These are phyloP conservation scores for Zaprionus capensis DNA, from an alignment of 1,140 invertebrate genomes.

Conservation along the genomic window DNA sequence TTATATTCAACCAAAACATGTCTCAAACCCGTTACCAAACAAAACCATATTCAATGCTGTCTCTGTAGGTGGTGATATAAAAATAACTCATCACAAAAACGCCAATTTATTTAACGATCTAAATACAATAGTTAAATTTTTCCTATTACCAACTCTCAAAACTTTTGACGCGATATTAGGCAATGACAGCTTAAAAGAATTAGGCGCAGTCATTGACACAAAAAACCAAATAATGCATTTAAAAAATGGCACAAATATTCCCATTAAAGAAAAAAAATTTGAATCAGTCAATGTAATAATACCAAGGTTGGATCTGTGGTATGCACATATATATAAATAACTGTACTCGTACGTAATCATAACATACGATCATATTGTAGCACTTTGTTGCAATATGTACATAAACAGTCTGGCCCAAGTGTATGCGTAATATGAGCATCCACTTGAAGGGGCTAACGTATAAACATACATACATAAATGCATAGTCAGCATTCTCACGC, in stretches of 20 bases:
- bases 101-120: conserved; percentile 37
- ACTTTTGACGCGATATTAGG: conserved; percentile 17
- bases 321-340: no score
- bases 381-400: no score
- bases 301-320: no score
- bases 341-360: no score
- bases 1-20: conserved; percentile 20
- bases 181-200: conserved; percentile 9
- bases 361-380: no score
- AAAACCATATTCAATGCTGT: conserved; percentile 31
- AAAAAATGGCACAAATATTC: conserved; percentile 11
- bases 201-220: conserved; percentile 21
- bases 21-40: neutral
- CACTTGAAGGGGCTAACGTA: no score
- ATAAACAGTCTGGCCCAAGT: no score
- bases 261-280: no score
- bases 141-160: conserved; percentile 2
- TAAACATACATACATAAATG: no score
- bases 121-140: conserved; percentile 9
- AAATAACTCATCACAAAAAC: conserved; percentile 23
- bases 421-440: no score
- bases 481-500: no score
- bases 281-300: no score
- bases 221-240: conserved; percentile 3
- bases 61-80: conserved; percentile 38